Conservation (phyloP, 2,113 vertebrate genomes). For the Mesoclemmys tuberculata region DNA sequence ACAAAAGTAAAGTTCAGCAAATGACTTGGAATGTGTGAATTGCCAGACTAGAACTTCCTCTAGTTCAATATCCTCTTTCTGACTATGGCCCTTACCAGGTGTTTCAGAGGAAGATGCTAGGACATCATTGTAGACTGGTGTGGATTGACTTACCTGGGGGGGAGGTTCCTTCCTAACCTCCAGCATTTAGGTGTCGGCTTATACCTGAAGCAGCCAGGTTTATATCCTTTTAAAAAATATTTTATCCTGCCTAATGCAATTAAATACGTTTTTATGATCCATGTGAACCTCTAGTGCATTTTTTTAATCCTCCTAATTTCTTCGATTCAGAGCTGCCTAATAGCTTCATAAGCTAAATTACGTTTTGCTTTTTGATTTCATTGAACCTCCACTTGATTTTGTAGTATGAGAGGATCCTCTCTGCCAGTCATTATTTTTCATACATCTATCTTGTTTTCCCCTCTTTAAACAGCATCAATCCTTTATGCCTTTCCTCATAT, state of each 20-base stretch:
- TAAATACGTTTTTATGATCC: no score
- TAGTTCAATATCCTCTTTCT: background rate
- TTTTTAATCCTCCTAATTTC: background rate
- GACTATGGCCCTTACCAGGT: background rate
- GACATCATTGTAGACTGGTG: background rate
- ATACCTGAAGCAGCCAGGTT: background rate
- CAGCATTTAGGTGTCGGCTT: background rate
- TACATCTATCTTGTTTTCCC: background rate
- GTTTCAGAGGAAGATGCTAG: background rate
- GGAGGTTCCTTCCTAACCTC: background rate
- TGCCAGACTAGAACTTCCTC: slow-evolving; percentile 10
- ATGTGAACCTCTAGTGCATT: background rate
- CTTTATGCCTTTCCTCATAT: background rate
- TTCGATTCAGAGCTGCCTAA: background rate
- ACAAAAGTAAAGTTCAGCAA: background rate
- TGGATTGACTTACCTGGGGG: background rate
- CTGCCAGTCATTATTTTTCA: background rate
- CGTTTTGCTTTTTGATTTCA: background rate
- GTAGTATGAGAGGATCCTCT: background rate
- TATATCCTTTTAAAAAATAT: background rate
- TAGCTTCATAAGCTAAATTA: rapidly evolving
- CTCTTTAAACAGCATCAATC: background rate
- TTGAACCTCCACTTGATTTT: rapidly evolving
- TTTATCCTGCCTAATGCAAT: background rate
- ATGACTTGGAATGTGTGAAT: slow-evolving; percentile 29